Conservation (phyloP, 2,113 vertebrate genomes). For the Cephalophus harveyi region DNA sequence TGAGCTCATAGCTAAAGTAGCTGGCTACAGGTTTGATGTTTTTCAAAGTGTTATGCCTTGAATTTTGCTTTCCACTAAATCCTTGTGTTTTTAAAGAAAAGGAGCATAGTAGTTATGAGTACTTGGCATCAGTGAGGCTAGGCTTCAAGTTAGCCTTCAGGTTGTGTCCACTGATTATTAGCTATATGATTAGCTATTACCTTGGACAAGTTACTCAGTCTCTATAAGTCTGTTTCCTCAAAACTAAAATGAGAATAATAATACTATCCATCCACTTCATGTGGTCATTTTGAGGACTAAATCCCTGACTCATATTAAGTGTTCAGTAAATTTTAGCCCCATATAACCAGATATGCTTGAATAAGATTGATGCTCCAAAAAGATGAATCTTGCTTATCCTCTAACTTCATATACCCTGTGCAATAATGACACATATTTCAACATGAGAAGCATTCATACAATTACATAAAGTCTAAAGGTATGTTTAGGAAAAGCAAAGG, state of each 20-base stretch:
- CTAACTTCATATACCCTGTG: background rate
- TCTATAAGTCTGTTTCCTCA: background rate
- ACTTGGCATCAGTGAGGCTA: background rate
- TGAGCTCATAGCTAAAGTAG: background rate
- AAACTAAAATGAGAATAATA: background rate
- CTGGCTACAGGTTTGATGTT: constrained; percentile 6
- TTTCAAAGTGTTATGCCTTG: background rate
- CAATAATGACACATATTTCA: background rate
- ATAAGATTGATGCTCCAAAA: background rate
- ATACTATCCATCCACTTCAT: background rate
- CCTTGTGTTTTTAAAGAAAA: background rate
- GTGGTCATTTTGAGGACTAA: background rate
- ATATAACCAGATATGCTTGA: background rate
- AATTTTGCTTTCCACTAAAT: background rate
- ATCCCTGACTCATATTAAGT: background rate
- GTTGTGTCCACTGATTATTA: background rate
- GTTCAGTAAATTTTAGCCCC: background rate
- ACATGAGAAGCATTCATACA: background rate
- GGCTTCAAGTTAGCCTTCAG: background rate
- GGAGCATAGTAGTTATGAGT: background rate
- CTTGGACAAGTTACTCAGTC: background rate
- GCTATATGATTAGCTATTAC: background rate
- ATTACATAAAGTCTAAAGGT: background rate
- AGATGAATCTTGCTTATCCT: background rate
- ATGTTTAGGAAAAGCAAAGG: constrained; percentile 7